Evolutionary conservation across 2,888 invertebrate genomes (phyloP), one percentile per base, ranked within the genome.

Genomic region (Hydriomena furcata): DNA sequence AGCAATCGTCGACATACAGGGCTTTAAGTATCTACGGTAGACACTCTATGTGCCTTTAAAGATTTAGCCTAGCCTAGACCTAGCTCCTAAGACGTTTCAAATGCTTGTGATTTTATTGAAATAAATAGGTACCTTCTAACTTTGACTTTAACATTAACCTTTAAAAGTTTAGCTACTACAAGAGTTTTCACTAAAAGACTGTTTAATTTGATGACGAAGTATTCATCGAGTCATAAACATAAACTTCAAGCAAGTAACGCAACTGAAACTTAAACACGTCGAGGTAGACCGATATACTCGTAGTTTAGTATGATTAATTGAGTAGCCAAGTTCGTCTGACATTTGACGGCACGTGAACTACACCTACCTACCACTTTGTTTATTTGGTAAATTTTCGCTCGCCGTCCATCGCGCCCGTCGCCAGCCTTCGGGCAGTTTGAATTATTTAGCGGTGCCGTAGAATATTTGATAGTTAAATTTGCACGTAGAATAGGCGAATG

Each of bases 321-420:
- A 63, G 61, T 65, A 43, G 30, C 41, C 44, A 53, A 61, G 44
- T 55, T 50, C 5, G 32, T 38, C 44, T 54, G 46, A 25, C 41
- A 31, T 38, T 47, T 42, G 53, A 58, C 56, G 55, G 51, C 56
- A 66, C 59, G 62, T 62, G 58, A 55, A 38, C 50, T 34, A 35
- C 35, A 40, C 40, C 50, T 48, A 42, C 42, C 10, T 6, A 21
- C 27, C 3, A 8, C 30, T 59, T 58, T 70, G 70, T 73, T 72
- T 70, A 70, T 67, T 66, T 58, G 60, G 62, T 63, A 28, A 65
- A 66, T 64, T 61, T 67, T 66, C 63, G 61, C 62, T 56, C 61
- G 60, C 45, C 52, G 63, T 45, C 43, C 27, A 2, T 17, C 17
- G 17, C 12, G 48, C 42, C 42, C 45, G 62, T 60, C 60, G 49